Conservation (phyloP, 2,888 invertebrate species). For the Allygus modestus region DNA sequence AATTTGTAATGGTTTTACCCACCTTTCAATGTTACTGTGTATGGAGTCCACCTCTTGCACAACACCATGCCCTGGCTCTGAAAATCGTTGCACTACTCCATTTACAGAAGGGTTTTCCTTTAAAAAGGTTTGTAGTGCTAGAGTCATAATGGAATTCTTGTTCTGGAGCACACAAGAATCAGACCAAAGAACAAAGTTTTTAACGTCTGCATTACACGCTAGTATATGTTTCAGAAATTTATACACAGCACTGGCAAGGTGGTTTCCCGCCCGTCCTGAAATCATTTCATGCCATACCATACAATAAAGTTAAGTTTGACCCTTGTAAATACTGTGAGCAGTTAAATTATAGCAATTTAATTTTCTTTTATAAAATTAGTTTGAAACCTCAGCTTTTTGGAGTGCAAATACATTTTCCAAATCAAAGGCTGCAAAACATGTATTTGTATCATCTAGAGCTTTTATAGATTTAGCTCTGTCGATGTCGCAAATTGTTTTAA, state of each 20-base stretch:
- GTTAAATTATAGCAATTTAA: constrained; percentile 20
- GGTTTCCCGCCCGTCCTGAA: background rate
- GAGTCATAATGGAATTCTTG: constrained; percentile 31
- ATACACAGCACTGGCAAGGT: constrained; percentile 27
- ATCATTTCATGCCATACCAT: constrained; percentile 28
- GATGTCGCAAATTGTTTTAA: too few species aligned
- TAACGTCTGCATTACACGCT: background rate
- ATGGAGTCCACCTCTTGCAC: constrained; percentile 37
- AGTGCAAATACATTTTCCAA: too few species aligned
- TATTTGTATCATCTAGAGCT: too few species aligned
- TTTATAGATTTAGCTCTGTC: too few species aligned
- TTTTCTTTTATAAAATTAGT: too few species aligned
- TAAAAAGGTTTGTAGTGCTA: constrained; percentile 12
- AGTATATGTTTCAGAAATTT: constrained; percentile 27
- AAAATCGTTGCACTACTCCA: background rate
- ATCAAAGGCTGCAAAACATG: too few species aligned
- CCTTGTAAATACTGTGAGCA: constrained; percentile 13
- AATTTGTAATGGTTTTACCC: constrained; percentile 21
- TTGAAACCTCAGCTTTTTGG: too few species aligned
- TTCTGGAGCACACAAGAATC: constrained; percentile 25
- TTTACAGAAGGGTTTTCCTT: constrained; percentile 36
- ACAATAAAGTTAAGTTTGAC: constrained; percentile 14
- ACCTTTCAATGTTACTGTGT: constrained; percentile 21
- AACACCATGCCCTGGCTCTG: constrained; percentile 17
- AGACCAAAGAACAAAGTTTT: constrained; percentile 19